Conservation (phyloP, 2,888 invertebrate genomes). For the Aspidiotus rigidus region DNA sequence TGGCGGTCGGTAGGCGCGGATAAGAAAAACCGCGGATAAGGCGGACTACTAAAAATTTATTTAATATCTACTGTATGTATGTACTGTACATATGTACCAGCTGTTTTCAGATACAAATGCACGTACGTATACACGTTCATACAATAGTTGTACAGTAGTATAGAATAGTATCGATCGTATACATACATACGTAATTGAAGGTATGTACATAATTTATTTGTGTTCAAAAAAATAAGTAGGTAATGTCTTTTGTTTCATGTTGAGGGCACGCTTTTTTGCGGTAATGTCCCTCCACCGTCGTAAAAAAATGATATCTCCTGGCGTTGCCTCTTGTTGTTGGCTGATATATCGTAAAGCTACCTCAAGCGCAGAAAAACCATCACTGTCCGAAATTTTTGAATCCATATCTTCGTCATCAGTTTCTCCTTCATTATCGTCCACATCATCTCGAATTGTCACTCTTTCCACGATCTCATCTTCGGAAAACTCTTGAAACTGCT, state of each 20-base stretch:
- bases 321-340: neutral
- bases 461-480: neutral
- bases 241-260: neutral
- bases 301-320: neutral
- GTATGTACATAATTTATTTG: neutral
- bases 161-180: no score
- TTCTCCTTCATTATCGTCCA: neutral
- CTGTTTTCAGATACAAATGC: neutral
- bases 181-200: neutral
- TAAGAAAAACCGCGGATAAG: neutral
- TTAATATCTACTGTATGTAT: no score
- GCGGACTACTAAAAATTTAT: neutral
- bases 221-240: neutral
- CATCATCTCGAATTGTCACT: neutral
- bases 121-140: neutral
- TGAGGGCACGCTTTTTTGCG: neutral
- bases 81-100: no score
- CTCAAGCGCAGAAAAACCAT: slow-evolving; percentile 1
- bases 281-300: neutral
- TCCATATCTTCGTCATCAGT: neutral
- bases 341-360: neutral
- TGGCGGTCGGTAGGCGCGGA: neutral
- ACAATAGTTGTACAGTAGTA: neutral
- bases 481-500: neutral
- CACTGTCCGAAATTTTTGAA: neutral